A percentile compares a stretch with the other conserved stretches of the same genome.
phyloP scores from a whole-genome alignment of 2,113 vertebrate species.

The Megaceryle torquata region DNA sequence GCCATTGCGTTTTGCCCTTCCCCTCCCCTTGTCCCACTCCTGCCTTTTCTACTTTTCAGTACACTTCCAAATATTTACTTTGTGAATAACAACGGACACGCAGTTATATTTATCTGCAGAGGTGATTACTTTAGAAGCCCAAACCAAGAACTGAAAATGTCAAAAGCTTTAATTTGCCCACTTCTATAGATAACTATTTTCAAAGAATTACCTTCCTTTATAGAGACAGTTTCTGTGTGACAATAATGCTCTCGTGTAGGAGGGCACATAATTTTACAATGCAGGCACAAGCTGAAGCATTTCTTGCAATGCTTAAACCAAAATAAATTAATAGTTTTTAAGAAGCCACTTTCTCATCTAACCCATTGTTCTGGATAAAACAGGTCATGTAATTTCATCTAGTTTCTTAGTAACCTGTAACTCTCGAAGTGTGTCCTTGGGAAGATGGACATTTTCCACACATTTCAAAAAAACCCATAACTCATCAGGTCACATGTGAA shows the following conservation, averaged over 20 bases:
- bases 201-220: neutral
- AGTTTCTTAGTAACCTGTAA: neutral
- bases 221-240: neutral
- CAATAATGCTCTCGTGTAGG: neutral
- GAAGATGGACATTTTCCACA: neutral
- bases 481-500: neutral
- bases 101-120: neutral
- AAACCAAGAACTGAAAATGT: neutral
- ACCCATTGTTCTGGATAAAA: neutral
- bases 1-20: fast-evolving
- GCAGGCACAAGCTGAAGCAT: neutral
- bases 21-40: neutral
- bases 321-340: neutral
- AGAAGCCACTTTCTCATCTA: neutral
- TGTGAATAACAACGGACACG: neutral
- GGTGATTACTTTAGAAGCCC: neutral
- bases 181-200: neutral
- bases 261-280: neutral
- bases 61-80: neutral
- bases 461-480: neutral
- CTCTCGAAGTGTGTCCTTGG: neutral
- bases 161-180: neutral
- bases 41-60: neutral
- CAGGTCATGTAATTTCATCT: neutral
- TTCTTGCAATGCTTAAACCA: neutral